Evolutionary conservation across 2,888 invertebrate genomes (phyloP), one percentile per base, ranked within the genome.

Genomic region (Ctena decussata): DNA sequence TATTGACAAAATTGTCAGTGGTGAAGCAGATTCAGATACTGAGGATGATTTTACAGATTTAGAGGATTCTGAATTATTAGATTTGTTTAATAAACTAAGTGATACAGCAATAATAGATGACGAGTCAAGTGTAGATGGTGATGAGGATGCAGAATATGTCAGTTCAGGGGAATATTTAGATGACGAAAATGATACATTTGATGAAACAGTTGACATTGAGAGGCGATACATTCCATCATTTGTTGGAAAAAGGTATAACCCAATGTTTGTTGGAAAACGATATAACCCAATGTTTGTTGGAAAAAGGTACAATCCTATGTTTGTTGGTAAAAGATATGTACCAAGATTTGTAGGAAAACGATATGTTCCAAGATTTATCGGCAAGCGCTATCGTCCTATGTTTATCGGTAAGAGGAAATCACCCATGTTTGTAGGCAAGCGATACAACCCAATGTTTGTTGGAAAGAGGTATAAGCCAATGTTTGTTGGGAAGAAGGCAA

Each of bases 301-400:
- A 35, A 92, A 90, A 46, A 70, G 89, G 49, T 84, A 84, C 39
- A 76, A 57, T 0, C 91, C 90, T 0, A 77, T 79, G 46, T 91
- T 90, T 79, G 90, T 91, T 15, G 91, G 91, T 12, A 91, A 89
- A 77, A 70, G 91, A 57, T 84, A 90, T 18, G 49, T 74, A 18
- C 92, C 91, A 12, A 84, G 73, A 70, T 91, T 91, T 74, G 82
- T 91, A 11, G 92, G 91, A 30, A 92, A 91, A 82, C 70, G 90
- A 24, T 81, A 81, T 27, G 73, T 27, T 8, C 89, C 90, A 0
- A 49, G 44, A 27, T 87, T 87, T 65, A 76, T 87, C 18, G 89
- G 89, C 32, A 89, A 87, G 73, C 69, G 87, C 35, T 83, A 82
- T n/a, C 60, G 65, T 11, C 89, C 89, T 0, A 81, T 27, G 72